phyloP scores from a whole-genome alignment of 1,140 invertebrate genomes.

The Zaprionus vittiger region DNA sequence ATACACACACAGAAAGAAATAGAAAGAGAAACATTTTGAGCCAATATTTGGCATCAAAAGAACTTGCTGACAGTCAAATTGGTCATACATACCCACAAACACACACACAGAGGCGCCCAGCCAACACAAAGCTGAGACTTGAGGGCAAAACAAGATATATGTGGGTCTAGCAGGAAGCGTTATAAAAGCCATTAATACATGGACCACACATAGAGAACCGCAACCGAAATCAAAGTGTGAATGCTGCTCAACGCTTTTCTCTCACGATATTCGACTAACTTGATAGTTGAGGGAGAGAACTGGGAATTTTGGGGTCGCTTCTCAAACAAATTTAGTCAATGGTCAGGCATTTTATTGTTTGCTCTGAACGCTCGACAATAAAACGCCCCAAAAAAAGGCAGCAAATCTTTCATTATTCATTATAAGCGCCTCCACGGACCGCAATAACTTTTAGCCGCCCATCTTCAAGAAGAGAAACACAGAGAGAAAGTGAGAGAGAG shows the following conservation, averaged over 20 bases:
- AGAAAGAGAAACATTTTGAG: slow-evolving; percentile 36
- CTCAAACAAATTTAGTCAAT: slow-evolving; percentile 68
- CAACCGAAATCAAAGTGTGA: slow-evolving; percentile 74
- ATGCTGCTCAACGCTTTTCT: slow-evolving; percentile 53
- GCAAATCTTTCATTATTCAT: slow-evolving; percentile 80
- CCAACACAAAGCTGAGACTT: slow-evolving; percentile 17
- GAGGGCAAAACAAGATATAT: slow-evolving; percentile 39
- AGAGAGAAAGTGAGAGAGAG: neutral
- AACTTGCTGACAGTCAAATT: slow-evolving; percentile 74
- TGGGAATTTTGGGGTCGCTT: neutral
- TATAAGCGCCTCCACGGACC: slow-evolving; percentile 67
- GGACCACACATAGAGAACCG: slow-evolving; percentile 22
- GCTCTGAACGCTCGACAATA: slow-evolving; percentile 55
- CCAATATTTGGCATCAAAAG: slow-evolving; percentile 45
- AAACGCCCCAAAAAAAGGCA: slow-evolving; percentile 60
- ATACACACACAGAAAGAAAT: slow-evolving; percentile 6
- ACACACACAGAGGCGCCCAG: neutral
- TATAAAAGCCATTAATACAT: slow-evolving; percentile 78
- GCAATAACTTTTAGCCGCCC: slow-evolving; percentile 66
- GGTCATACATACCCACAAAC: slow-evolving; percentile 49
- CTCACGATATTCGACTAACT: slow-evolving; percentile 33
- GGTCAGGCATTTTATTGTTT: slow-evolving; percentile 70
- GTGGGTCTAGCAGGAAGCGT: slow-evolving; percentile 56
- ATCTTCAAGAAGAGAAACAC: neutral
- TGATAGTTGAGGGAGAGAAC: slow-evolving; percentile 1